These are phyloP conservation scores for Melanerpes formicivorus DNA, from an alignment of 2,113 vertebrate genomes.

Conservation along the genomic window DNA sequence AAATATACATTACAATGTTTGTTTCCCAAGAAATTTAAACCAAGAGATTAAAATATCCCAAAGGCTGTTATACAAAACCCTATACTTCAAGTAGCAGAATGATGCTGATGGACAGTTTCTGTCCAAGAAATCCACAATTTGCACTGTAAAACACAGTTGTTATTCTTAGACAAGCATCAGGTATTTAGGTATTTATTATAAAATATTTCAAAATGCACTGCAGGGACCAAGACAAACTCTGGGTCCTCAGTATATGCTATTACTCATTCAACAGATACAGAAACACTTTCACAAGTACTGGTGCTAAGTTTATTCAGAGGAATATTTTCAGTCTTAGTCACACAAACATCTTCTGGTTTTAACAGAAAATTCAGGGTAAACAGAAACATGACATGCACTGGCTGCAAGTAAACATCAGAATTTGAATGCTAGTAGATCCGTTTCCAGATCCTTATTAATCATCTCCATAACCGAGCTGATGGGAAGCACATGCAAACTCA, in stretches of 20 bases:
- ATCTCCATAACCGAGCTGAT: background rate
- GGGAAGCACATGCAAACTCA: background rate
- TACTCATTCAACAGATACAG: background rate
- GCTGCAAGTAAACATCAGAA: background rate
- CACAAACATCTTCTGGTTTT: background rate
- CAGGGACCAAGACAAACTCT: background rate
- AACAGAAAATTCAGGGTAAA: background rate
- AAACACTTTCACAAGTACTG: background rate
- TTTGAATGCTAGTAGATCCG: background rate
- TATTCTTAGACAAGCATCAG: background rate
- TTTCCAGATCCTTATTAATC: background rate
- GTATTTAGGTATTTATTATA: background rate
- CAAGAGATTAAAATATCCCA: conserved; percentile 16
- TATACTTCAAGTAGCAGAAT: background rate
- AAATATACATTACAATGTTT: no score
- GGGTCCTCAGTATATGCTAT: background rate
- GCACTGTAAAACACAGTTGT: background rate
- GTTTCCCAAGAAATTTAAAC: background rate
- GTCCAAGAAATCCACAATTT: background rate
- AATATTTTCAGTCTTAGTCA: background rate
- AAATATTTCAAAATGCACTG: background rate
- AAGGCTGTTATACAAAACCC: background rate
- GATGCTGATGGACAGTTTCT: background rate
- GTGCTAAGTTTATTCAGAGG: background rate
- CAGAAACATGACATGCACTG: background rate